phyloP scores from a whole-genome alignment of 2,797 vertebrate species.

The Schizopygopsis pylzovi region DNA sequence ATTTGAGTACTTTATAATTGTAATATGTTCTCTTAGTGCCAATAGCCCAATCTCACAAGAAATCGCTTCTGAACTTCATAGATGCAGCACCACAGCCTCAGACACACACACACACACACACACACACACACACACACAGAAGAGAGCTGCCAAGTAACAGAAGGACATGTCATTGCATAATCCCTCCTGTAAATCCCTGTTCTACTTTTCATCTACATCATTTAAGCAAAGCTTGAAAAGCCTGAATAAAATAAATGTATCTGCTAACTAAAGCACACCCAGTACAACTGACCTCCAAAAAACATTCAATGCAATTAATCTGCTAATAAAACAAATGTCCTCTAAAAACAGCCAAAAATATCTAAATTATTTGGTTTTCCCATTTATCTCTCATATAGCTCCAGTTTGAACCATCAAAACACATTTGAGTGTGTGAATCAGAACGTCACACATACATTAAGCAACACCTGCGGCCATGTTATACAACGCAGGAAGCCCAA shows the following conservation, averaged over 20 bases:
- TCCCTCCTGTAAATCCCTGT: conserved; percentile 21
- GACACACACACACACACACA: background rate
- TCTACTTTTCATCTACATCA: conserved; percentile 21
- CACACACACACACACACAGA: background rate
- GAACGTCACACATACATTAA: conserved; percentile 2
- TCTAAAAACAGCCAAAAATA: background rate
- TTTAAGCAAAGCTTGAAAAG: conserved; percentile 16
- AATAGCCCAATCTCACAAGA: background rate
- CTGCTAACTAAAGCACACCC: background rate
- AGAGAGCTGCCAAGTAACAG: conserved; percentile 29
- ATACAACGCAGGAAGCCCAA: conserved; percentile 20
- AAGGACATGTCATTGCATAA: conserved; percentile 28
- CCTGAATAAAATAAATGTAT: conserved; percentile 4
- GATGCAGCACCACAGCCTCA: background rate
- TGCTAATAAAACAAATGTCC: background rate
- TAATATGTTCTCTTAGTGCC: background rate
- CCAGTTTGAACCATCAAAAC: background rate
- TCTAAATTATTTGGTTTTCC: background rate
- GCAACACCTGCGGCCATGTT: conserved; percentile 12
- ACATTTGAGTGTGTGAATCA: background rate
- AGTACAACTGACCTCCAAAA: background rate
- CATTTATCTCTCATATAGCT: background rate
- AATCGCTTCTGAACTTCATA: conserved; percentile 5
- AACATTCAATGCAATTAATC: background rate
- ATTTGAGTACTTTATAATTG: background rate